Conservation (phyloP, 2,888 invertebrate species). For the Cloeon dipterum region DNA sequence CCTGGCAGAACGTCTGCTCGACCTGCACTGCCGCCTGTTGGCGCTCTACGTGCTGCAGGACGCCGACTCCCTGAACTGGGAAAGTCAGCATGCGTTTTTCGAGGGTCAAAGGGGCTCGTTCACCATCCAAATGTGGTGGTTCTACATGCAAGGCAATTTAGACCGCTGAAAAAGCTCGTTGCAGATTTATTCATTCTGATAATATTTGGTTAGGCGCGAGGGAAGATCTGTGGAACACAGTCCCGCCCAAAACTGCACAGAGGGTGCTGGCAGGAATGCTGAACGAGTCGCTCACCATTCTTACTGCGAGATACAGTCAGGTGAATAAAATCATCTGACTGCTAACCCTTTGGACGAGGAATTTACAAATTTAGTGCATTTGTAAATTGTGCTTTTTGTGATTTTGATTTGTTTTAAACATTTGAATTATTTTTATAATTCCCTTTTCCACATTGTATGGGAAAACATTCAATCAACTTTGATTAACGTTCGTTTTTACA, state of each 20-base stretch:
- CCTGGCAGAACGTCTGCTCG: constrained; percentile 54
- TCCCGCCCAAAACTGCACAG: constrained; percentile 74
- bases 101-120: constrained; percentile 57
- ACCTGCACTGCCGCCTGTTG: constrained; percentile 53
- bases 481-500: no score
- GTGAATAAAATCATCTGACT: constrained; percentile 18
- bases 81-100: constrained; percentile 36
- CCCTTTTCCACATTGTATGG: no score
- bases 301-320: constrained; percentile 59
- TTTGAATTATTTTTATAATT: no score
- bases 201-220: constrained; percentile 35
- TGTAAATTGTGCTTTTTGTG: not conserved
- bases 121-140: constrained; percentile 72
- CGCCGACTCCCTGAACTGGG: constrained; percentile 54
- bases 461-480: no score
- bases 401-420: no score
- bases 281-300: constrained; percentile 60
- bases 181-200: not conserved
- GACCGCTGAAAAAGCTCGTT: constrained; percentile 3
- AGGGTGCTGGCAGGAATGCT: constrained; percentile 66
- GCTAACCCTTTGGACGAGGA: not conserved
- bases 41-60: constrained; percentile 64
- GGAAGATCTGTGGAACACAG: constrained; percentile 64
- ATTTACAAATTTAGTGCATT: not conserved
- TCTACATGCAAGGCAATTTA: constrained; percentile 70